Evolutionary conservation across 2,113 vertebrate genomes (phyloP).

Genomic region (Calyptommatus sinebrachiatus): DNA sequence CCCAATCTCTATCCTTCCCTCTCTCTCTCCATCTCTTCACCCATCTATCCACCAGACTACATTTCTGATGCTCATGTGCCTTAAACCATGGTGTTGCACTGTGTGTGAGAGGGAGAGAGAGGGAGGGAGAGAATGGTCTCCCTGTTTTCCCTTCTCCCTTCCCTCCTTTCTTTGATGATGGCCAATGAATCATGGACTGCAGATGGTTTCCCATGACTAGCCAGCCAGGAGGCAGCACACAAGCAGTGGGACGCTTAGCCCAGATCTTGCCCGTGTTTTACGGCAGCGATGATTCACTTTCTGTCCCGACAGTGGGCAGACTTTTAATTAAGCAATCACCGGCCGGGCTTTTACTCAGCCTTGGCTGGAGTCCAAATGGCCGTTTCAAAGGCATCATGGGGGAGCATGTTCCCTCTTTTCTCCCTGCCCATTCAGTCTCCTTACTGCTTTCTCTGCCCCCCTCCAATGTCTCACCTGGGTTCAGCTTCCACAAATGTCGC

Average conservation of each 20-base stretch:
- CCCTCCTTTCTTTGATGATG: background rate
- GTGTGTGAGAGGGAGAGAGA: background rate
- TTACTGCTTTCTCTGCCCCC: accelerated
- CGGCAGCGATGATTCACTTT: slow-evolving; percentile 15
- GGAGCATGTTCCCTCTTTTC: background rate
- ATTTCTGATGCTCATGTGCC: slow-evolving; percentile 17
- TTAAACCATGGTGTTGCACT: background rate
- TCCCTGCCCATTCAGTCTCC: background rate
- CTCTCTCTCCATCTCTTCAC: too few species aligned
- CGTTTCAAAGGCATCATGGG: slow-evolving; percentile 22
- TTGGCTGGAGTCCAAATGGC: slow-evolving; percentile 56
- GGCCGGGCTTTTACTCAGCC: slow-evolving; percentile 23
- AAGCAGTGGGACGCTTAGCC: slow-evolving; percentile 16
- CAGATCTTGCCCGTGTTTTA: slow-evolving; percentile 39
- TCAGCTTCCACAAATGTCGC: slow-evolving; percentile 27
- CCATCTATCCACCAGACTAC: slow-evolving; percentile 17
- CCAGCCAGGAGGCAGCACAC: slow-evolving; percentile 2
- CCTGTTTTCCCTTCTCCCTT: background rate
- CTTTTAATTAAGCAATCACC: slow-evolving; percentile 56
- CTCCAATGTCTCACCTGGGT: background rate
- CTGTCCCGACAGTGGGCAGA: background rate
- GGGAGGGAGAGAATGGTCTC: background rate
- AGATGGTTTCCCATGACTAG: background rate
- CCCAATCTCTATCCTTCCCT: too few species aligned
- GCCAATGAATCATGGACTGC: slow-evolving; percentile 44